These are phyloP conservation scores for Phytoseiulus persimilis DNA, from an alignment of 2,888 invertebrate genomes.

Conservation along the genomic window DNA sequence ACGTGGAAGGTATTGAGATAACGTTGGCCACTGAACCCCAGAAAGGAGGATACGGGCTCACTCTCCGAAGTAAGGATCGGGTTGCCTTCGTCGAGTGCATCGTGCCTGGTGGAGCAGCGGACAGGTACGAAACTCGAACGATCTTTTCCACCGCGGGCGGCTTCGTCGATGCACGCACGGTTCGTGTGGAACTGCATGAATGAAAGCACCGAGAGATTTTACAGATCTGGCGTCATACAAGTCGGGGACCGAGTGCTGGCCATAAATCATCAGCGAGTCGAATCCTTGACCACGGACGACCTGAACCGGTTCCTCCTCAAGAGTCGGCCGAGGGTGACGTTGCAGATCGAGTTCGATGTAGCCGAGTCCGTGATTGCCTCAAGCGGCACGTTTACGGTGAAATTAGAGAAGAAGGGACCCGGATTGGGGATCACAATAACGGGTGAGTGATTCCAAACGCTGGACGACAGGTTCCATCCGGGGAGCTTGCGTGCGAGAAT, in stretches of 20 bases:
- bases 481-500: too few relatives aligned
- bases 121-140: slow-evolving; percentile 53
- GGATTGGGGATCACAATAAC: slow-evolving; percentile 84
- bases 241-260: slow-evolving; percentile 72
- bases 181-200: background rate
- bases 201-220: background rate
- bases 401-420: slow-evolving; percentile 61
- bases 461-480: background rate
- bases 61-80: slow-evolving; percentile 14
- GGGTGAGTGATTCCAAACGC: slow-evolving; percentile 53
- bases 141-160: background rate
- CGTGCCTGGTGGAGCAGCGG: slow-evolving; percentile 57
- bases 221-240: slow-evolving; percentile 49
- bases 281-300: slow-evolving; percentile 51
- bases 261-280: slow-evolving; percentile 66
- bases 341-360: slow-evolving; percentile 81
- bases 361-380: slow-evolving; percentile 82
- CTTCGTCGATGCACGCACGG: background rate
- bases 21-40: slow-evolving; percentile 23
- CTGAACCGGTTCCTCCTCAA: slow-evolving; percentile 50
- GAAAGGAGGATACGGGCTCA: slow-evolving; percentile 33
- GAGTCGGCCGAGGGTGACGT: slow-evolving; percentile 57
- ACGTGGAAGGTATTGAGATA: slow-evolving; percentile 32
- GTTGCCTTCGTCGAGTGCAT: slow-evolving; percentile 52
- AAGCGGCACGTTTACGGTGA: slow-evolving; percentile 80